A percentile compares a stretch with the other conserved stretches of the same genome.
These are phyloP conservation scores for Isoperla grammatica DNA, from an alignment of 2,888 invertebrate species.

Conservation along the genomic window DNA sequence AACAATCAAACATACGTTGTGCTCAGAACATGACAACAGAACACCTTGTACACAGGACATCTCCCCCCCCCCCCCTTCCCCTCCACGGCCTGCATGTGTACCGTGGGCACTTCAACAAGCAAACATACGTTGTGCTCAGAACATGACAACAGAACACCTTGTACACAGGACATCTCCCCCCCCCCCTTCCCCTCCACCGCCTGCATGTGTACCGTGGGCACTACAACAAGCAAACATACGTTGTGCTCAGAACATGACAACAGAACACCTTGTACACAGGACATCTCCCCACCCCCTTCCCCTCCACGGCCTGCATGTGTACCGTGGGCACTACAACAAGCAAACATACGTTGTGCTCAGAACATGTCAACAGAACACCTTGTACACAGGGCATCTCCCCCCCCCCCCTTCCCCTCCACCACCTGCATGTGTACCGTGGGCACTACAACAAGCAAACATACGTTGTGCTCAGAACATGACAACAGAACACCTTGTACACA, in stretches of 20 bases:
- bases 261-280: constrained; percentile 90
- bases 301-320: constrained; percentile 82
- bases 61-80: constrained; percentile 80
- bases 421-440: constrained; percentile 78
- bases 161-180: constrained; percentile 81
- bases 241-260: too few relatives aligned
- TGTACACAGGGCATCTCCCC: constrained; percentile 85
- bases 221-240: constrained; percentile 46
- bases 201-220: constrained; percentile 73
- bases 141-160: constrained; percentile 94
- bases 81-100: constrained; percentile 81
- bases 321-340: constrained; percentile 62
- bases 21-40: too few relatives aligned
- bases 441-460: constrained; percentile 49
- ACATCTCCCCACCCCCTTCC: constrained; percentile 79
- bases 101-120: constrained; percentile 60
- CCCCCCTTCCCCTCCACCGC: constrained; percentile 85
- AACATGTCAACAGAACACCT: constrained; percentile 93
- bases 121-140: constrained; percentile 24
- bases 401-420: constrained; percentile 79
- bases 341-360: constrained; percentile 27
- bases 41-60: too few relatives aligned
- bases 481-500: constrained; percentile 92
- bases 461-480: too few relatives aligned
- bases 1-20: constrained; percentile 38